Base-by-base conservation (phyloP, 2,888 invertebrate genomes). In the Epiblema foenella region DNA sequence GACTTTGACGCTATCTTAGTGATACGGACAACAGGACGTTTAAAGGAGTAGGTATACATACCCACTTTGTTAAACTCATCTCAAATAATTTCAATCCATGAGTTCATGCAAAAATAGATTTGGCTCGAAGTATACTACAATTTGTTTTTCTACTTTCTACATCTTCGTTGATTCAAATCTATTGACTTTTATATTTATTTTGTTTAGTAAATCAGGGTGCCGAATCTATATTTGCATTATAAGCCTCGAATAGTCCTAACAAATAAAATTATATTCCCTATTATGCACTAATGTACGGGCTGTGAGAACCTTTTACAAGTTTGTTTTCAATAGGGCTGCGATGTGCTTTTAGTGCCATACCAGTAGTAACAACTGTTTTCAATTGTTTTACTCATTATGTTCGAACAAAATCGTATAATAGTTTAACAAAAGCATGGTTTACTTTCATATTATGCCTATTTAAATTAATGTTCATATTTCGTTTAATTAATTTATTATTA, bases 381-480 rank as follows among this genome's bases (percentile, higher is more conserved):
- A 46, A 17, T 33, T n/a, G 17, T 49, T 11, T 24, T 4, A 11
- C 17, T 52, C 15, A 51, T 11, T 42, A 20, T 15, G 24, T 42
- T 12, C 8, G 15, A 20, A 39, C 15, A 29, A 17, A 33, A 37
- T 1, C 33, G 15, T 64, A 42, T 39, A 8, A n/a, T n/a, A n/a
- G n/a, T n/a, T 17, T n/a, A 52, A 58, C 39, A 69, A 49, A 29
- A 52, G 68, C 72, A 72, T 72, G 72, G 68, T 72, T 68, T 72
- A 72, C 52, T 62, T 68, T 72, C 52, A 68, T 57, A 68, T 24
- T 57, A 68, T 24, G 24, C 46, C 33, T 49, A n/a, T 62, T 15
- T 56, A 18, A 62, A 18, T 56, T 46, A 29, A 24, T 29, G 46
- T 46, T 24, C 24, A 29, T 62, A 29, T 42, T 2, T 9, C 10